Base-by-base conservation (phyloP, 2,113 vertebrate genomes). In the Apaloderma vittatum region DNA sequence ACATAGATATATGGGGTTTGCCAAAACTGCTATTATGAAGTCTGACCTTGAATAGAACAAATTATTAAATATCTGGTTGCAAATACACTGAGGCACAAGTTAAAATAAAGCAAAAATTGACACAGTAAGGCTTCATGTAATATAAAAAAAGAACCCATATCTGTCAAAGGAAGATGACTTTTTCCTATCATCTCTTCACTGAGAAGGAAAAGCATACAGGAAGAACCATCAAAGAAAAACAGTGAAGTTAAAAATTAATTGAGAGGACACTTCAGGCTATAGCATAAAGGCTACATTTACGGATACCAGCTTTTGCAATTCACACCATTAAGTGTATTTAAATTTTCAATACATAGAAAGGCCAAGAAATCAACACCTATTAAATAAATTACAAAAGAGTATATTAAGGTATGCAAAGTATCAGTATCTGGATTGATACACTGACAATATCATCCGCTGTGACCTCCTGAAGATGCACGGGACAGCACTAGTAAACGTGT, bases 161-260 rank as follows among this genome's bases (percentile, higher is more conserved):
- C 51, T 68, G 20, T 26, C 32, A 72, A 85, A 71, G 29, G 8
- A 52, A 51, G 17, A 16, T 17, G 1, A 12, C 11, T 67, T 57
- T 79, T 65, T 43, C 5, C 30, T 48, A 45, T 15, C 13, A 62
- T 32, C 15, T 70, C 40, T 54, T 70, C 36, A 62, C 1, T 76
- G 22, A 66, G 14, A 2, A 40, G 20, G 8, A 73, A 80, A 86
- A 86, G 6, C 0, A 0, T 8, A 66, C 0, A 16, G 3, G 29
- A 91, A 87, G 6, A 87, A 43, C 4, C 29, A 72, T 0, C 14
- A 9, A 77, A 59, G 3, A 40, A 72, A 72, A 68, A 14, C 2
- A 76, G 9, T 1, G 1, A 76, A 70, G 5, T 58, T 61, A 52
- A 62, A 86, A 74, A 51, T 20, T 67, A 67, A 43, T 29, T 55